These are phyloP conservation scores for Nipponia nippon DNA, from an alignment of 2,113 vertebrate genomes.

Conservation along the genomic window DNA sequence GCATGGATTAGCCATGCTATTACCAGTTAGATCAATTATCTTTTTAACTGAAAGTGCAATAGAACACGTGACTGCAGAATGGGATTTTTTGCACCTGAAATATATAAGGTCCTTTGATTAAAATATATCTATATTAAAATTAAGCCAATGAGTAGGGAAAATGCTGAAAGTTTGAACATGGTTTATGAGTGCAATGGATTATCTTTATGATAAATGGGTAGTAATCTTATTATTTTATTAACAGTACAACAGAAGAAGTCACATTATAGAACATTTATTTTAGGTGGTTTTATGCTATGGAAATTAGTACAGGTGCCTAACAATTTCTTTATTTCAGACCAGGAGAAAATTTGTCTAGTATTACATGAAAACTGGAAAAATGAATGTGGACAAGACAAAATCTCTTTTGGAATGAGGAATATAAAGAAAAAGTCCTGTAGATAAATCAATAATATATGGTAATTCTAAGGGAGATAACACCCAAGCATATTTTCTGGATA, in stretches of 20 bases:
- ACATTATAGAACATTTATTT: not conserved
- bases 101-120: not conserved
- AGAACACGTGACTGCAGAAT: not conserved
- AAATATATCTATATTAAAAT: not conserved
- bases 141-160: not conserved
- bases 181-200: not conserved
- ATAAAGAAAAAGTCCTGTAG: not conserved
- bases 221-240: not conserved
- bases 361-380: not conserved
- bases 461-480: not conserved
- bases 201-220: not conserved
- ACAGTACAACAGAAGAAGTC: not conserved
- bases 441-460: not conserved
- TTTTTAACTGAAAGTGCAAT: not conserved
- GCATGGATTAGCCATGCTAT: not conserved
- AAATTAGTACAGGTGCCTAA: not conserved
- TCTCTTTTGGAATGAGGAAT: not conserved
- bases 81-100: not conserved
- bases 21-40: not conserved
- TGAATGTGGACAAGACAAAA: not conserved
- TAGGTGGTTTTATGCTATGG: not conserved
- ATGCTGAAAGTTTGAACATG: not conserved
- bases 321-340: not conserved
- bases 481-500: not conserved
- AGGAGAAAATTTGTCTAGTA: not conserved